Percentiles rank a stretch among this genome's conserved stretches.
Evolutionary conservation across 30 jellyfish, hydroid and myxozoan species (phyloP).

Genomic region (Rhopilema esculentum): DNA sequence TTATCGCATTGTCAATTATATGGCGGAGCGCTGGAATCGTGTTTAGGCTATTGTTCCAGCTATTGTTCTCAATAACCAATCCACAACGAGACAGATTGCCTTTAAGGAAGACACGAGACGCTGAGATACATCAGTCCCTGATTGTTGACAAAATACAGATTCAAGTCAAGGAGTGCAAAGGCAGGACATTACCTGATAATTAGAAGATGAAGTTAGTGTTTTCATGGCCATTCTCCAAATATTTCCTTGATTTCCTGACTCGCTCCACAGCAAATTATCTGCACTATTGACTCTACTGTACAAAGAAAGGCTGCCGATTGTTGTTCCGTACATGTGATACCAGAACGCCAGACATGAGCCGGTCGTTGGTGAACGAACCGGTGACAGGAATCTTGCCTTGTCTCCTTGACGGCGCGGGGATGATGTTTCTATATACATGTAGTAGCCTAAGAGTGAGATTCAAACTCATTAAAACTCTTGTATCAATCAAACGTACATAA

Average conservation of each 20-base stretch:
- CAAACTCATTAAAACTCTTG: no score
- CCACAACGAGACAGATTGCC: no score
- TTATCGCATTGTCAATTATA: no score
- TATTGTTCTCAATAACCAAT: no score
- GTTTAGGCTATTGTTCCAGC: neutral
- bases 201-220: slow-evolving; percentile 57
- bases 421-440: slow-evolving; percentile 96
- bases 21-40: no score
- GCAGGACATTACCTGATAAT: slow-evolving; percentile 76
- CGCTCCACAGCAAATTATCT: slow-evolving; percentile 71
- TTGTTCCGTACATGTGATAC: slow-evolving; percentile 92
- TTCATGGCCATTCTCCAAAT: slow-evolving; percentile 87
- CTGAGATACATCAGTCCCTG: no score
- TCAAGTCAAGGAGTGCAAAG: neutral
- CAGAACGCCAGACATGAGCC: slow-evolving; percentile 91
- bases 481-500: no score
- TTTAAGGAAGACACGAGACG: no score
- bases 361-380: slow-evolving; percentile 55
- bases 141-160: neutral
- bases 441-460: slow-evolving; percentile 66
- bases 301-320: slow-evolving; percentile 83
- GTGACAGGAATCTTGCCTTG: slow-evolving; percentile 87
- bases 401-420: slow-evolving; percentile 80
- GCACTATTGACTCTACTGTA: slow-evolving; percentile 47
- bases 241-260: slow-evolving; percentile 79